These are phyloP conservation scores for Drosophila triauraria DNA, from an alignment of 1,140 invertebrate species.

Conservation along the genomic window DNA sequence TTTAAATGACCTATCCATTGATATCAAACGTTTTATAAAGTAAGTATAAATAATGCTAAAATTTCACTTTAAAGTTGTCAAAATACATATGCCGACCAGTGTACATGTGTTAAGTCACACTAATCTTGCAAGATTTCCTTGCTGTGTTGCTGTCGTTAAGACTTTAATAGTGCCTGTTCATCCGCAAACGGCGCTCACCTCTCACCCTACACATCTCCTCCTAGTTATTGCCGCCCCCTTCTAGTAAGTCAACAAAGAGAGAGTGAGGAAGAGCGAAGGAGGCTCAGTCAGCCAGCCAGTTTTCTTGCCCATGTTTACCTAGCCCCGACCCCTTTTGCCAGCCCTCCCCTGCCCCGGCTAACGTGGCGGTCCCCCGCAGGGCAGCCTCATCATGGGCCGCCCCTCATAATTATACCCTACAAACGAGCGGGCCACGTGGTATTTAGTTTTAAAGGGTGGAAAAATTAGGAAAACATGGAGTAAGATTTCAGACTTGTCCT, in stretches of 20 bases:
- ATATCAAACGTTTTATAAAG: too few species aligned
- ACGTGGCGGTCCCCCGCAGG: constrained; percentile 1
- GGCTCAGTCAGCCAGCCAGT: constrained; percentile 61
- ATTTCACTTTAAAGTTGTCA: too few species aligned
- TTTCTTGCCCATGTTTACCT: constrained; percentile 68
- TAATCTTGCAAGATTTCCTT: not conserved
- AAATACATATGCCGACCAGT: too few species aligned
- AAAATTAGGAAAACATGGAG: constrained; percentile 16
- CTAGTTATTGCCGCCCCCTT: constrained; percentile 11
- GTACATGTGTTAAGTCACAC: too few species aligned
- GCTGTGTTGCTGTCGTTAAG: constrained; percentile 50
- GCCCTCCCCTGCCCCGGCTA: not conserved
- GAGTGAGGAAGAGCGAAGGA: not conserved
- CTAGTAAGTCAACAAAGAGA: constrained; percentile 62
- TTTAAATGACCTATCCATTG: too few species aligned
- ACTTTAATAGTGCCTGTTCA: constrained; percentile 68
- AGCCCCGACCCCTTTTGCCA: constrained; percentile 17
- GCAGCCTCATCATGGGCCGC: constrained; percentile 23
- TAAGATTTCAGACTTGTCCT: constrained; percentile 8
- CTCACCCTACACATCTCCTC: not conserved
- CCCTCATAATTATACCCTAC: constrained; percentile 46
- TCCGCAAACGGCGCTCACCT: constrained; percentile 13
- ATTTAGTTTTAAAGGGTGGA: constrained; percentile 24
- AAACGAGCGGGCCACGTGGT: constrained; percentile 9
- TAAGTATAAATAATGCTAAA: too few species aligned